Base-by-base conservation (phyloP, 2,113 vertebrate species). In the Crypturellus undulatus region DNA sequence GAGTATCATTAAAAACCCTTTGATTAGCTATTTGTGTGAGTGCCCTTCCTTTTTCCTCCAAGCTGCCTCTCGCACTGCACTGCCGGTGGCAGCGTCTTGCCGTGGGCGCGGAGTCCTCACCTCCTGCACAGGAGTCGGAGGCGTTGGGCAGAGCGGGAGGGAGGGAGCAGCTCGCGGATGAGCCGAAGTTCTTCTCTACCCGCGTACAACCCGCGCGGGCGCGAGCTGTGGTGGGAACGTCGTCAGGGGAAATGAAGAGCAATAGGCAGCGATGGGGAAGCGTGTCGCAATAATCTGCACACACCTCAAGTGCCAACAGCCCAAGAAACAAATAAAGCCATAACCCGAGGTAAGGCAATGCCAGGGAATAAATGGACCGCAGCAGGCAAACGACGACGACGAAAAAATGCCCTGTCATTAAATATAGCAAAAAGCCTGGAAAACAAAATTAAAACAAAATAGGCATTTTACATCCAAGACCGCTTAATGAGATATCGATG, bases 11-110 rank as follows among this genome's bases (percentile, higher is more conserved):
- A 97, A 96, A 96, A 96, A 87, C 73, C 84, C 95, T 97, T 97
- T 96, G 95, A 97, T 95, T 96, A 95, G 96, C 94, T 95, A 92
- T 96, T 96, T 96, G 96, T 93, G 95, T 96, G 91, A 91, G 94
- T 92, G 96, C 87, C 93, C 93, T 95, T 97, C 95, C 87, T 97
- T 96, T 95, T 97, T 92, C 67, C 87, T 92, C 84, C 84, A 43
- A 72, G 80, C 62, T 94, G n/a, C 72, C 58, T 8, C 73, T 91
- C 79, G 43, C 79, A 58, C 5, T 2, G 42, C 79, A 52, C 5
- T 4, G 43, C 84, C 28, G 75, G 70, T 32, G 72, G 69, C 73
- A 76, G 81, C 75, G 72, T 92, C 93, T 95, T 77, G 78, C 92
- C 78, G 8, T 6, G 25, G 90, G 88, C 72, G 32, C 64, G 86